Evolutionary conservation across 1,140 invertebrate genomes (phyloP).

Genomic region (Calosoma granatense): DNA sequence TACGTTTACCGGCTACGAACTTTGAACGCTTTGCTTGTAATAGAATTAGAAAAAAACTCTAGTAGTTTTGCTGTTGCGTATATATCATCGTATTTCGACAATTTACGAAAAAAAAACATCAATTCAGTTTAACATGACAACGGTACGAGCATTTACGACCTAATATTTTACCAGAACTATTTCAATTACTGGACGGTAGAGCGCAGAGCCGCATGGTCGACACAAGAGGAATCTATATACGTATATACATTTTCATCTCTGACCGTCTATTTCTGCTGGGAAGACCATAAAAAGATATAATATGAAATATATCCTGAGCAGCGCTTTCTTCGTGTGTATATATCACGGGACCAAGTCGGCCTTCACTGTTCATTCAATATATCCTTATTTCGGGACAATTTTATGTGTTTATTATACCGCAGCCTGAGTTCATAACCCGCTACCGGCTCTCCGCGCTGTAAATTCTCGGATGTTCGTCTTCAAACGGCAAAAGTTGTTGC

Average conservation of each 20-base stretch:
- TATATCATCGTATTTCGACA: conserved; percentile 7
- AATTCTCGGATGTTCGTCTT: not conserved
- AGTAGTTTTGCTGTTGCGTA: not conserved
- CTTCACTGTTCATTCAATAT: conserved; percentile 33
- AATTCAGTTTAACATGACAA: conserved; percentile 32
- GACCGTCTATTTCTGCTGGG: conserved; percentile 26
- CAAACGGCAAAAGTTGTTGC: not conserved
- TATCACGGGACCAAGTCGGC: conserved; percentile 20
- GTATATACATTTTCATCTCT: conserved; percentile 29
- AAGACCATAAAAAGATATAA: conserved; percentile 26
- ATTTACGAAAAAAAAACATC: conserved; percentile 20
- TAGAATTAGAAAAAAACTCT: not conserved
- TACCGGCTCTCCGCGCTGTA: conserved; percentile 11
- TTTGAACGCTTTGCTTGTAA: conserved; percentile 11
- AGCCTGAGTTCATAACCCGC: conserved; percentile 28
- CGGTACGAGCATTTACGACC: conserved; percentile 21
- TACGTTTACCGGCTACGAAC: no score
- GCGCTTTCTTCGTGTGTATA: conserved; percentile 21
- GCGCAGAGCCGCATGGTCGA: no score
- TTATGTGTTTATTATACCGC: conserved; percentile 34
- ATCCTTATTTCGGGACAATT: conserved; percentile 33
- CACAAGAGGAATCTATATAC: no score
- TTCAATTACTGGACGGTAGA: conserved; percentile 28
- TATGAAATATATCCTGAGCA: conserved; percentile 33
- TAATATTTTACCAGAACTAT: conserved; percentile 27